Conservation (phyloP, 2,888 invertebrate genomes). For the Idaea straminata region DNA sequence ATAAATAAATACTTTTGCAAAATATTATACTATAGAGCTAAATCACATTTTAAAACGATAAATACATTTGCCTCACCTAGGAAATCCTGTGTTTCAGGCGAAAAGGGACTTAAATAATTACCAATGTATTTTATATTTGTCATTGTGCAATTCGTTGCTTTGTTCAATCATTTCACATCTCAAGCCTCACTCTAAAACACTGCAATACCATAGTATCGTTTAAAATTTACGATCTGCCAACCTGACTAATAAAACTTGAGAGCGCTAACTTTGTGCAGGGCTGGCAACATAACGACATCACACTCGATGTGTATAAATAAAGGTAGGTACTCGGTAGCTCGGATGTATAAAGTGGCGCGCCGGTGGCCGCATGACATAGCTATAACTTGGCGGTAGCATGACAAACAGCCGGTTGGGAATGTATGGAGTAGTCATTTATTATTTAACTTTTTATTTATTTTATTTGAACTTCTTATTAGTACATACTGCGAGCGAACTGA, state of each 20-base stretch:
- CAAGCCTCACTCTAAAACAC: background rate
- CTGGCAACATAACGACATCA: conserved; percentile 30
- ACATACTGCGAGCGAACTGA: too few relatives aligned
- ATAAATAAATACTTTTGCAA: too few relatives aligned
- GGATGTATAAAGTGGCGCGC: conserved; percentile 80
- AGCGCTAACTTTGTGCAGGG: conserved; percentile 26
- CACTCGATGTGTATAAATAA: conserved; percentile 41
- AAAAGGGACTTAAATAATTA: too few relatives aligned
- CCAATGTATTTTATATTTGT: too few relatives aligned
- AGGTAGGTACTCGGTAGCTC: conserved; percentile 66
- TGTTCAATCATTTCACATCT: background rate
- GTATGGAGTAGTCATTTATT: conserved; percentile 50
- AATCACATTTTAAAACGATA: too few relatives aligned
- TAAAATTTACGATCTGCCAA: conserved; percentile 28
- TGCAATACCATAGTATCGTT: conserved; percentile 5
- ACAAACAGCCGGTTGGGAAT: conserved; percentile 63
- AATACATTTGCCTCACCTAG: too few relatives aligned
- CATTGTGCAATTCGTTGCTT: background rate
- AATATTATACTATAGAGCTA: too few relatives aligned
- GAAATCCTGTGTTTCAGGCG: too few relatives aligned
- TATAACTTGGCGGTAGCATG: conserved; percentile 76
- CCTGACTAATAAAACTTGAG: conserved; percentile 30
- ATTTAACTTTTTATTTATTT: conserved; percentile 24
- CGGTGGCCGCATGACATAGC: conserved; percentile 79
- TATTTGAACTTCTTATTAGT: background rate